Percentiles rank a stretch among this genome's conserved stretches.
Conservation (phyloP, 2,797 vertebrate genomes). For the Antrozous pallidus region DNA sequence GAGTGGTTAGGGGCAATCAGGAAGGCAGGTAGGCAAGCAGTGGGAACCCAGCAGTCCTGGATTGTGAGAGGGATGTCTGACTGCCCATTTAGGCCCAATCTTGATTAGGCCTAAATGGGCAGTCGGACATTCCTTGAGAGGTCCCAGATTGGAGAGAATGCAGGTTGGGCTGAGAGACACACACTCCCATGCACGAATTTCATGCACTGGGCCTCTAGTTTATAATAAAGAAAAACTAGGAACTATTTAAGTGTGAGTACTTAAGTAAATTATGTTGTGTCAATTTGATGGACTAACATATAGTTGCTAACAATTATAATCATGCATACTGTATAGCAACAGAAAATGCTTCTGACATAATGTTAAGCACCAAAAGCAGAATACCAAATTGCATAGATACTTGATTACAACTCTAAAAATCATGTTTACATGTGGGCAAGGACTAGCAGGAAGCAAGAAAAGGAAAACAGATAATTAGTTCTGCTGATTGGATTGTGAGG, state of each 20-base stretch:
- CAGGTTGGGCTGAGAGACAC: no score
- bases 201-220: no score
- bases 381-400: constrained; percentile 54
- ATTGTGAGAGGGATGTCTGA: no score
- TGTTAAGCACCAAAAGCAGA: constrained; percentile 27
- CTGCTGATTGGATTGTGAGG: neutral
- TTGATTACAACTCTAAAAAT: constrained; percentile 66
- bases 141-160: no score
- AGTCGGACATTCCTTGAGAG: no score
- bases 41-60: no score
- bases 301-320: constrained; percentile 66
- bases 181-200: no score
- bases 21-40: no score
- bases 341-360: constrained; percentile 55
- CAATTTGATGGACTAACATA: constrained; percentile 63
- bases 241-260: constrained; percentile 45
- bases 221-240: constrained; percentile 53
- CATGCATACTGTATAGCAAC: constrained; percentile 45
- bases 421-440: constrained; percentile 60
- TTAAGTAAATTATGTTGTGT: constrained; percentile 61
- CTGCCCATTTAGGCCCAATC: no score
- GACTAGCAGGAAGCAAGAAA: constrained; percentile 34
- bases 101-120: no score
- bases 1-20: no score
- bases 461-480: constrained; percentile 52